Conservation (phyloP, 2,888 invertebrate genomes). For the Sarcophaga caerulescens region DNA sequence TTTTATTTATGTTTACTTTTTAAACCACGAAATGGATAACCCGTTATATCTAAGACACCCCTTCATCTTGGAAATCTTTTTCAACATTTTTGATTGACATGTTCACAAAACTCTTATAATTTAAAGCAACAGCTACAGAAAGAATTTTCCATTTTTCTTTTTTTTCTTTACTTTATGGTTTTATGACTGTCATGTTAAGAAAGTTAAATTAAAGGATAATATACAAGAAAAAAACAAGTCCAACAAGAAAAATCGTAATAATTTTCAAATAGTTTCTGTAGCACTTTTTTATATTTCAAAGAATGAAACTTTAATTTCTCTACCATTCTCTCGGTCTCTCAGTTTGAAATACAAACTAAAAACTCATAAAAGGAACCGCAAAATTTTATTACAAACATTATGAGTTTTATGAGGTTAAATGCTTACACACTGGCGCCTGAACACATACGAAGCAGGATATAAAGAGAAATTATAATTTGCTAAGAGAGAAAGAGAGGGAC, state of each 20-base stretch:
- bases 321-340: too few species aligned
- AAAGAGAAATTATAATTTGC: too few species aligned
- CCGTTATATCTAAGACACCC: too few species aligned
- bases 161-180: constrained; percentile 4
- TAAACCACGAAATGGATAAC: too few species aligned
- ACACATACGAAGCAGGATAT: background rate
- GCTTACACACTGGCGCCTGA: constrained; percentile 11
- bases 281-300: constrained; percentile 12
- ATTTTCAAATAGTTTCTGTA: constrained; percentile 47
- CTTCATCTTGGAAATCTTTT: too few species aligned
- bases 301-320: background rate
- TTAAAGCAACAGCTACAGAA: too few species aligned
- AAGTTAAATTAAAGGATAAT: background rate
- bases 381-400: constrained; percentile 59
- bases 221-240: background rate
- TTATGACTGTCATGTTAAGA: background rate
- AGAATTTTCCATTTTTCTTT: background rate
- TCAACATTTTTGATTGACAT: too few species aligned
- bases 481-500: too few species aligned
- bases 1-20: too few species aligned
- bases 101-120: too few species aligned
- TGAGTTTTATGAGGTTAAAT: constrained; percentile 55
- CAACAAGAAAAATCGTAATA: constrained; percentile 29
- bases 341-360: constrained; percentile 12
- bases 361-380: constrained; percentile 60